Conservation (phyloP, 1,140 invertebrate genomes). For the Hyles vespertilio region DNA sequence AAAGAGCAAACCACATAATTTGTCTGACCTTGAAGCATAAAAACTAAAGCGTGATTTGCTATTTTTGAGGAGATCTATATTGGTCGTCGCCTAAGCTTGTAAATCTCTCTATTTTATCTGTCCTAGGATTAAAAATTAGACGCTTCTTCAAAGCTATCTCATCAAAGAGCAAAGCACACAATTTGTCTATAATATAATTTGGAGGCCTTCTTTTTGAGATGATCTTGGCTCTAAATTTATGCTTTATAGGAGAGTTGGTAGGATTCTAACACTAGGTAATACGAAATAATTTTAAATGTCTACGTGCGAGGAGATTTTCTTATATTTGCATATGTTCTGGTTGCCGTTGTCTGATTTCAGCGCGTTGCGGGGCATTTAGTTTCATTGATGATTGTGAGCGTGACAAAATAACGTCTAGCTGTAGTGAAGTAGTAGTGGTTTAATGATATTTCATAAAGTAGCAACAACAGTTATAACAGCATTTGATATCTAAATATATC, state of each 20-base stretch:
- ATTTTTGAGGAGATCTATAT: constrained; percentile 5
- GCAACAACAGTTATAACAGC: no score
- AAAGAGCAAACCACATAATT: constrained; percentile 3
- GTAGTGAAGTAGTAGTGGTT: no score
- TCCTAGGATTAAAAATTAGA: constrained; percentile 8
- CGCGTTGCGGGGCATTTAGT: no score
- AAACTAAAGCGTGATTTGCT: constrained; percentile 13
- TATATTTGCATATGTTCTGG: not conserved
- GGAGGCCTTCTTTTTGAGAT: constrained; percentile 1
- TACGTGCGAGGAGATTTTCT: constrained; percentile 8
- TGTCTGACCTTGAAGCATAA: constrained; percentile 11
- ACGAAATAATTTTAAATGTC: constrained; percentile 9
- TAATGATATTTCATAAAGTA: no score
- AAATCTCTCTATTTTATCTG: constrained; percentile 14
- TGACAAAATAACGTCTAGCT: no score
- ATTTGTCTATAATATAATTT: not conserved
- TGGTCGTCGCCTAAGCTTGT: constrained; percentile 7
- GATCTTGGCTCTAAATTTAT: not conserved
- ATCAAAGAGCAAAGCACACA: constrained; percentile 8
- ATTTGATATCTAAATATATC: no score
- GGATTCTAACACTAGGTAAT: constrained; percentile 7
- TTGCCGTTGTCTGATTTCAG: no score
- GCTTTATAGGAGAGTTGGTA: constrained; percentile 3
- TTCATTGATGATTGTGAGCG: no score
- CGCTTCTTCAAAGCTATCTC: constrained; percentile 16